A percentile compares a stretch with the other conserved stretches of the same genome.
These are phyloP conservation scores for Gymnoscopelus microlampas DNA, from an alignment of 2,797 vertebrate species.

Conservation along the genomic window DNA sequence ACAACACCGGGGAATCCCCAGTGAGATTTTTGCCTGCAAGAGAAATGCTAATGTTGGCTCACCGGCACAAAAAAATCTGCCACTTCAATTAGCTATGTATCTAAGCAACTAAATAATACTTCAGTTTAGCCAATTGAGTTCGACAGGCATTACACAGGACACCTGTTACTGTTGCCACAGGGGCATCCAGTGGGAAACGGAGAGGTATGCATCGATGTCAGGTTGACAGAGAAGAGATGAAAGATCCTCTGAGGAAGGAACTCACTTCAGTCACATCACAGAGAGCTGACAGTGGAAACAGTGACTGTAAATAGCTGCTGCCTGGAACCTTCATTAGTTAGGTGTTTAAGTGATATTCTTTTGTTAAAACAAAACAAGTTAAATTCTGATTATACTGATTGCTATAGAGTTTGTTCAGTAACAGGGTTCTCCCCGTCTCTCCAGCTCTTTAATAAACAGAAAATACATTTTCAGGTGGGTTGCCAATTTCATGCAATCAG, in stretches of 20 bases:
- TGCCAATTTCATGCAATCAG: no score
- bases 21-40: slow-evolving; percentile 1
- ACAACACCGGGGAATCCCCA: slow-evolving; percentile 10
- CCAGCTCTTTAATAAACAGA: no score
- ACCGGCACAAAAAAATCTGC: slow-evolving; percentile 27
- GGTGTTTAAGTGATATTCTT: no score
- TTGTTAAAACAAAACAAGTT: no score
- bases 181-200: slow-evolving; percentile 8
- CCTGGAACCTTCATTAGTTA: slow-evolving; percentile 2
- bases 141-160: slow-evolving; percentile 26
- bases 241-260: slow-evolving; percentile 8
- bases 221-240: not conserved
- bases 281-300: slow-evolving; percentile 23
- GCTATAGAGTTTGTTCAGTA: no score
- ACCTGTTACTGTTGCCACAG: slow-evolving; percentile 35
- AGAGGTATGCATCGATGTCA: not conserved
- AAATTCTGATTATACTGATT: no score
- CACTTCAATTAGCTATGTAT: slow-evolving; percentile 12
- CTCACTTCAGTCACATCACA: slow-evolving; percentile 8
- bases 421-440: no score
- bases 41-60: slow-evolving; percentile 17
- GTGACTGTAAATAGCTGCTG: not conserved
- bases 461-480: no score
- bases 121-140: slow-evolving; percentile 11
- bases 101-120: slow-evolving; percentile 21